Evolutionary conservation across 1,140 invertebrate genomes (phyloP).

Genomic region (Drosophila azteca): DNA sequence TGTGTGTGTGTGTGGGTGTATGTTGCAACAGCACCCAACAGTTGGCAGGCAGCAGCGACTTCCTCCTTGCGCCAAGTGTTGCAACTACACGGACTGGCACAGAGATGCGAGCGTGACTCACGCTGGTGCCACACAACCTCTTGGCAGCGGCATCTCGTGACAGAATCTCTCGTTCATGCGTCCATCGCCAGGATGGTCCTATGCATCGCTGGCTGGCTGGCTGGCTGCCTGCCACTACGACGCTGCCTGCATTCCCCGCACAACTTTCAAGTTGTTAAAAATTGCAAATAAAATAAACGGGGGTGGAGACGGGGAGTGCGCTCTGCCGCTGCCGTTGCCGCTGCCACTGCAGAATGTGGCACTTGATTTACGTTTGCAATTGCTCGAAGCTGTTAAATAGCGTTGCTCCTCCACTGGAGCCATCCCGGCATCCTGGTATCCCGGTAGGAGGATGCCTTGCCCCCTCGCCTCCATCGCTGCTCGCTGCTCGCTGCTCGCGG

Average conservation of each 20-base stretch:
- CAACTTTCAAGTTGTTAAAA: slow-evolving; percentile 49
- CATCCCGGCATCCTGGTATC: too few relatives aligned
- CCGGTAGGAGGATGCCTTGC: too few relatives aligned
- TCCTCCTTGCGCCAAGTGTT: slow-evolving; percentile 17
- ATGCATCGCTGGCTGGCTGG: slow-evolving; percentile 2
- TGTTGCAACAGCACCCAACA: slow-evolving; percentile 45
- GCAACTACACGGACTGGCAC: slow-evolving; percentile 20
- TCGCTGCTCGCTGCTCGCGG: slow-evolving; percentile 7
- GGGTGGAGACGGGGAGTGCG: neutral
- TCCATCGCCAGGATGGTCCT: neutral
- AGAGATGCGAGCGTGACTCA: slow-evolving; percentile 14
- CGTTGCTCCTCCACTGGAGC: slow-evolving; percentile 10
- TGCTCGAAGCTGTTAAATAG: slow-evolving; percentile 65
- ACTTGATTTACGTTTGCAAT: slow-evolving; percentile 75
- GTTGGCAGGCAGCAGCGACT: slow-evolving; percentile 46
- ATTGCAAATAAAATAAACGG: slow-evolving; percentile 65
- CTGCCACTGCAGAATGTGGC: slow-evolving; percentile 64
- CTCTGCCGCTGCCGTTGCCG: neutral
- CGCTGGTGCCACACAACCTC: neutral
- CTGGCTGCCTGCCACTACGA: too few relatives aligned
- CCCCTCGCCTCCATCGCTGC: neutral
- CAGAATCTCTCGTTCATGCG: neutral
- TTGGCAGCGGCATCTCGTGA: slow-evolving; percentile 5
- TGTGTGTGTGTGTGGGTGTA: slow-evolving; percentile 29
- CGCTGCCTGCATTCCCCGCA: neutral